Conservation (phyloP, 2,113 vertebrate genomes). For the Ceyx margarethae region DNA sequence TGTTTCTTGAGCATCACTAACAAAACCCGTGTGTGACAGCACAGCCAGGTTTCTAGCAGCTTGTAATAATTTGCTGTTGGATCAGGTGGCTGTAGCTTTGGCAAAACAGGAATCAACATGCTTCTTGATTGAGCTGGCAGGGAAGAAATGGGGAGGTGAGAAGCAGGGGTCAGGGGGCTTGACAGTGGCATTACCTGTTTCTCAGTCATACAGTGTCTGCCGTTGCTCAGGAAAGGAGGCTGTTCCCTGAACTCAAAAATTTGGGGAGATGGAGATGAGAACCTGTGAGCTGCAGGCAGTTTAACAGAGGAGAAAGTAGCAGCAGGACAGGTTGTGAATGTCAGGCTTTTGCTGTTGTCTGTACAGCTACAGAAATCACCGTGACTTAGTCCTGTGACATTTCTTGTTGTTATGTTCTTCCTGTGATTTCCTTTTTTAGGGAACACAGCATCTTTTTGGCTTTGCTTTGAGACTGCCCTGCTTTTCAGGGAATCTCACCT, state of each 20-base stretch:
- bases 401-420: neutral
- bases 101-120: accelerated
- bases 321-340: neutral
- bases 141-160: neutral
- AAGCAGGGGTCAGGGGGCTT: neutral
- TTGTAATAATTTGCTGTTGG: neutral
- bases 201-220: neutral
- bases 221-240: neutral
- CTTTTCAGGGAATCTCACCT: neutral
- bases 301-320: neutral
- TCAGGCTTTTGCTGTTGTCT: neutral
- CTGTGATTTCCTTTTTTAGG: neutral
- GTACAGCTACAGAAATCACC: neutral
- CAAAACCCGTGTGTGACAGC: neutral
- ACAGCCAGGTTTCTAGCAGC: neutral
- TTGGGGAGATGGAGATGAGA: neutral
- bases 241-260: neutral
- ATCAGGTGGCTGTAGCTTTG: neutral
- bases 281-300: neutral
- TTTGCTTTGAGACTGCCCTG: neutral
- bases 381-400: neutral
- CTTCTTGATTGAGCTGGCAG: neutral
- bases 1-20: neutral
- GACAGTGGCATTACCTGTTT: neutral
- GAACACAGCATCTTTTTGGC: neutral